Conservation (phyloP, 2,888 invertebrate species). For the Pyrrhosoma nymphula region DNA sequence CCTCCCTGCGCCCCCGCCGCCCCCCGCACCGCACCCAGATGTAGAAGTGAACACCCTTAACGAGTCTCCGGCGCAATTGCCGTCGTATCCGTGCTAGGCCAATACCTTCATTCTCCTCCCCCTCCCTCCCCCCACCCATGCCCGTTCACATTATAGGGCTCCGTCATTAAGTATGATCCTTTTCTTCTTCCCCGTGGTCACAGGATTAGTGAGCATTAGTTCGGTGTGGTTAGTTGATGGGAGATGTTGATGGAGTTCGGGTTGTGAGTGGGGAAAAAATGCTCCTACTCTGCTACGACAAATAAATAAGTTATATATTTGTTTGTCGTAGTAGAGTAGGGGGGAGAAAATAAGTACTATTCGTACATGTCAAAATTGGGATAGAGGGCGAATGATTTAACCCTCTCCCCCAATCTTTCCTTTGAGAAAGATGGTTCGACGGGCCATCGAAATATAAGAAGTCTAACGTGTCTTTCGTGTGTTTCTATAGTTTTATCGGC, state of each 20-base stretch:
- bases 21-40: not conserved
- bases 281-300: too few species aligned
- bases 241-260: not conserved
- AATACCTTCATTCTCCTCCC: constrained; percentile 40
- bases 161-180: constrained; percentile 56
- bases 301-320: too few species aligned
- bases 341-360: too few species aligned
- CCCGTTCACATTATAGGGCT: constrained; percentile 32
- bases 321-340: too few species aligned
- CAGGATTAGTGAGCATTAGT: constrained; percentile 14
- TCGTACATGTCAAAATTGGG: too few species aligned
- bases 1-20: not conserved
- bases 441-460: too few species aligned
- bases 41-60: not conserved
- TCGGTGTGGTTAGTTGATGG: not conserved
- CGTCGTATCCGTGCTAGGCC: constrained; percentile 49
- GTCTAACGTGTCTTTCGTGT: too few species aligned
- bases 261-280: not conserved
- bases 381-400: too few species aligned
- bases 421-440: too few species aligned
- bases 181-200: constrained; percentile 15
- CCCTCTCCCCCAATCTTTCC: too few species aligned
- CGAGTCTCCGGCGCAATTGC: constrained; percentile 52
- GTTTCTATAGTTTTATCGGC: too few species aligned
- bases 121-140: not conserved